Evolutionary conservation across 2,888 invertebrate species (phyloP).

Genomic region (Drosophila testacea): DNA sequence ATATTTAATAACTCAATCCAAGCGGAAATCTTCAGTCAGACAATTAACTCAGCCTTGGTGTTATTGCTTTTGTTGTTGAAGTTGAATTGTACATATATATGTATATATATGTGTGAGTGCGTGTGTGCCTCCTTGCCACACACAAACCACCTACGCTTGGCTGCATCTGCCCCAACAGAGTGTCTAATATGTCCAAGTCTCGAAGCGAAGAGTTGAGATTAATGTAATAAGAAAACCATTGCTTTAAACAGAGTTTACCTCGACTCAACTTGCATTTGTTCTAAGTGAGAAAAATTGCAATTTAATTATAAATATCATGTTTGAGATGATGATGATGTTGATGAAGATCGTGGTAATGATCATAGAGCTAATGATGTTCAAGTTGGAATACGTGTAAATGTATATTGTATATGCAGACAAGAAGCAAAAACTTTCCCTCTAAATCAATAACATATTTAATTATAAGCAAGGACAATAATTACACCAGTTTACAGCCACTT

Average conservation of each 20-base stretch:
- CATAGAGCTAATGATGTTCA: slow-evolving; percentile 41
- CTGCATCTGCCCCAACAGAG: slow-evolving; percentile 36
- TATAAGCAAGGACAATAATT: no score
- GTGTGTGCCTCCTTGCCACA: slow-evolving; percentile 3
- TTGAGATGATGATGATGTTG: slow-evolving; percentile 10
- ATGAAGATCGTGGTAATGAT: background rate
- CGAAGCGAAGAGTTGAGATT: slow-evolving; percentile 51
- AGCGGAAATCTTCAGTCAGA: background rate
- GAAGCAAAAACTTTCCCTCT: background rate
- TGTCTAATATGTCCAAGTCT: slow-evolving; percentile 56
- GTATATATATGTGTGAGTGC: slow-evolving; percentile 79
- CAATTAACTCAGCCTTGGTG: slow-evolving; percentile 16
- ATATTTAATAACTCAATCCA: no score
- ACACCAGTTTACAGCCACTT: no score
- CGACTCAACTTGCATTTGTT: slow-evolving; percentile 23
- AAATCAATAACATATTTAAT: no score
- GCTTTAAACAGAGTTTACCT: slow-evolving; percentile 37
- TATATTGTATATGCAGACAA: background rate
- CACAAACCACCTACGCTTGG: slow-evolving; percentile 39
- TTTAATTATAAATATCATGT: slow-evolving; percentile 72
- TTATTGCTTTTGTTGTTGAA: no score
- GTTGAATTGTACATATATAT: no score
- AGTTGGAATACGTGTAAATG: background rate
- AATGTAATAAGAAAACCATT: slow-evolving; percentile 59
- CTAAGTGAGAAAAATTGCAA: slow-evolving; percentile 79